These are phyloP conservation scores for Portevinia maculata DNA, from an alignment of 2,888 invertebrate species.

Conservation along the genomic window DNA sequence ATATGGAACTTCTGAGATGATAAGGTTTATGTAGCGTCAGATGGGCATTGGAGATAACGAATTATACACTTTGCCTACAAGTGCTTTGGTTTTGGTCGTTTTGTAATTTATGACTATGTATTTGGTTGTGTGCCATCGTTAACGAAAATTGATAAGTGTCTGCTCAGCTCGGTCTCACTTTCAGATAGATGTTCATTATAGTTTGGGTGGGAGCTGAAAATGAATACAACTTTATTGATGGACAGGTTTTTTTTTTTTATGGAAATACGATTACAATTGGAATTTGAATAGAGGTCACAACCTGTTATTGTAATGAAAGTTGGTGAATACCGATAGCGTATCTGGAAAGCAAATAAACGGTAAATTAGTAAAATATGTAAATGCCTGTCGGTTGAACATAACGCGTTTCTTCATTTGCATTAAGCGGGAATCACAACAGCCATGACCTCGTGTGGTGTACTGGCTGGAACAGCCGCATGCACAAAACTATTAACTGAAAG, in stretches of 20 bases:
- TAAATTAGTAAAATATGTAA: conserved; percentile 11
- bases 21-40: conserved; percentile 61
- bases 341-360: conserved; percentile 13
- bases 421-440: neutral
- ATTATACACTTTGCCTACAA: too few relatives aligned
- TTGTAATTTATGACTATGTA: conserved; percentile 24
- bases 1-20: conserved; percentile 42
- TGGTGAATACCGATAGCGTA: conserved; percentile 7
- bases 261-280: conserved; percentile 28
- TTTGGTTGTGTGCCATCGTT: conserved; percentile 1
- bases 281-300: conserved; percentile 60
- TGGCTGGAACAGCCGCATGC: too few relatives aligned
- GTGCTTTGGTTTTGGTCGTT: neutral
- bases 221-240: conserved; percentile 22
- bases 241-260: conserved; percentile 18
- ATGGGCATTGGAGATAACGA: conserved; percentile 42
- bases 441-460: neutral
- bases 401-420: neutral
- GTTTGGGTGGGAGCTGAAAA: conserved; percentile 15
- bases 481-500: too few relatives aligned
- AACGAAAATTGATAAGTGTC: conserved; percentile 36
- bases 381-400: neutral
- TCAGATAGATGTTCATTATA: too few relatives aligned
- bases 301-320: conserved; percentile 32
- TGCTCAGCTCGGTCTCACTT: neutral